Evolutionary conservation across 2,888 invertebrate genomes (phyloP), one percentile per base, ranked within the genome.

Genomic region (Belgica antarctica): DNA sequence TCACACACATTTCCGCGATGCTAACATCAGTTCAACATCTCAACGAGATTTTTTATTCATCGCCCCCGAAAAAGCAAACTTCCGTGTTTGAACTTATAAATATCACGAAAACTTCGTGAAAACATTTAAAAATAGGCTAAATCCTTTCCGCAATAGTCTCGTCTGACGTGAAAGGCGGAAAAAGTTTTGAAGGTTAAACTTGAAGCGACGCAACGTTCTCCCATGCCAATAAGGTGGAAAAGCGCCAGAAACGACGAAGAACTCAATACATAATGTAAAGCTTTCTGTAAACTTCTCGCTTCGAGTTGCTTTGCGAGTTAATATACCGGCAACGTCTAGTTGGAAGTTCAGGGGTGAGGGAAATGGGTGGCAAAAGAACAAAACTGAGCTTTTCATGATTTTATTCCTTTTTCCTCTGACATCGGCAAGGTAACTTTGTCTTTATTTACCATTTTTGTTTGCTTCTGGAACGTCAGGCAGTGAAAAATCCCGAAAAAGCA

Each of bases 361-460:
- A 10, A 15, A 5, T n/a, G 41, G 15, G 15, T n/a, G 41, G 41
- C 5, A 31, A 31, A 31, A 31, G 31, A 31, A 31, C 10, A 31
- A 31, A 31, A 7, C 31, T 4, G 31, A 31, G 31, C 31, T 31
- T 31, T n/a, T n/a, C n/a, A n/a, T n/a, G n/a, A n/a, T 19, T 52
- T 22, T 52, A 24, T 52, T 24, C 12, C 8, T 57, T 22, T 31
- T 22, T 19, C 62, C 4, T 19, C 62, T n/a, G 41, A 41, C n/a
- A 41, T n/a, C 41, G 15, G 5, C 41, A 41, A 34, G 24, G 24
- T 41, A 63, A 63, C 41, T 63, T 63, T 63, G 41, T 63, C 63
- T 12, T 63, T 63, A 63, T 63, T 63, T 63, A 63, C 63, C 34
- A 34, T 41, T 34, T 63, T 36, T 17, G 17, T n/a, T n/a, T 41